Base-by-base conservation (phyloP, 2,113 vertebrate genomes). In the Halichoeres trimaculatus region DNA sequence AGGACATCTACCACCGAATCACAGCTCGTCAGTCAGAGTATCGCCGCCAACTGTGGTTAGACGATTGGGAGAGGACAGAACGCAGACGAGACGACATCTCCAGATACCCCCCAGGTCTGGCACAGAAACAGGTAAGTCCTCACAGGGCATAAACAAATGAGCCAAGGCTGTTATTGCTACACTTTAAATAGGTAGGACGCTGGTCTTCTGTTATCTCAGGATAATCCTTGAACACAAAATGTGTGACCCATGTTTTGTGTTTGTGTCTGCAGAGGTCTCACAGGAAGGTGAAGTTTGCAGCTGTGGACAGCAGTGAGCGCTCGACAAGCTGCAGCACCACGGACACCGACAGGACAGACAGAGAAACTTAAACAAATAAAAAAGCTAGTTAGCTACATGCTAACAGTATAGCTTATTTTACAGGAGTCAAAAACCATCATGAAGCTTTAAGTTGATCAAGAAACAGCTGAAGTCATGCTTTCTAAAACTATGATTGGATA, bases 1-100 rank as follows among this genome's bases (percentile, higher is more conserved):
- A 88, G 60, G 89, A 70, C 30, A 92, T 95, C 30, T 83, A 92
- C 40, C 89, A 91, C 55, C 88, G 93, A 43, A 91, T 95, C 83
- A 87, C 60, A 0, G 69, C 56, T 0, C 84, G 89, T 8, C 81
- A 92, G 81, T 94, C 93, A 0, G 88, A 94, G 65, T 92, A 93
- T 57, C 83, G 89, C 4, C 88, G 82, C 4, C 85, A 84, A 65
- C 52, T 82, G 41, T 95, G 93, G 94, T 56, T 91, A 61, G 86
- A 91, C 0, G 86, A 93, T 64, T 95, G 94, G 94, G 82, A 92
- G 68, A 90, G 45, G 76, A 76, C 51, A 0, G 70, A 90, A 79
- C 70, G 47, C 1, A 47, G 81, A 3, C 80, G 90, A 16, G 76
- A 90, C 1, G 57, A 87, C 45, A 93, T 95, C 34, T 83, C 91